Evolutionary conservation across 2,888 invertebrate genomes (phyloP).

Genomic region (Chydorus sphaericus): DNA sequence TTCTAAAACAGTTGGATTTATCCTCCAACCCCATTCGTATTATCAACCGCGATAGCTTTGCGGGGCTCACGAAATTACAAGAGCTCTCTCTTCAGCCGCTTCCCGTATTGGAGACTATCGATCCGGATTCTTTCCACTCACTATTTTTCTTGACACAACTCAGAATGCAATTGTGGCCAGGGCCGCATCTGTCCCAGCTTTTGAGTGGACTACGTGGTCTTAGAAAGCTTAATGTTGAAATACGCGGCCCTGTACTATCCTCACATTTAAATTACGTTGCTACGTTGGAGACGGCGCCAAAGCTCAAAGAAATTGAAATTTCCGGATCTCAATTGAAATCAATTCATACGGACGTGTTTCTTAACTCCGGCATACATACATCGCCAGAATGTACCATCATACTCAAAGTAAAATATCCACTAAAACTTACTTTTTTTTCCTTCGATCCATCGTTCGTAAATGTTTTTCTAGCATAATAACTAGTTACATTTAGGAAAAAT

Average conservation of each 20-base stretch:
- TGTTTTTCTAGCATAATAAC: not conserved
- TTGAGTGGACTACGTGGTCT: constrained; percentile 55
- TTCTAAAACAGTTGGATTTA: constrained; percentile 58
- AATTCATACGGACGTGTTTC: constrained; percentile 62
- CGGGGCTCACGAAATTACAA: constrained; percentile 52
- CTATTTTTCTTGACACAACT: constrained; percentile 53
- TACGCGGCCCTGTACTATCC: constrained; percentile 55
- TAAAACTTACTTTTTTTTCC: not conserved
- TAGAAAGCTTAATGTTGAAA: constrained; percentile 56
- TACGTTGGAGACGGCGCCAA: constrained; percentile 31
- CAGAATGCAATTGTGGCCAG: constrained; percentile 55
- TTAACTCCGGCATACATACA: constrained; percentile 2
- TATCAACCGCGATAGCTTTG: constrained; percentile 42
- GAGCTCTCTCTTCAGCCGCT: constrained; percentile 59
- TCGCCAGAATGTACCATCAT: constrained; percentile 20
- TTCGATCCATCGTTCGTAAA: not conserved
- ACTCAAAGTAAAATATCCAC: constrained; percentile 32
- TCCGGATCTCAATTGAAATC: constrained; percentile 55
- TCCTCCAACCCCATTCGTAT: constrained; percentile 62
- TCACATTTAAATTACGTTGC: constrained; percentile 47
- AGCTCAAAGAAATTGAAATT: constrained; percentile 63
- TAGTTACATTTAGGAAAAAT: no score
- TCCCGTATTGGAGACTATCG: constrained; percentile 53
- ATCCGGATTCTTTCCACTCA: constrained; percentile 56
- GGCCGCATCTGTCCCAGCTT: constrained; percentile 30